phyloP scores from a whole-genome alignment of 2,113 vertebrate genomes.

The zebrafish (Danio rerio) region GRCz12tu NC_133186.1:27822501-27823000 shows the following conservation, averaged over 20 bases:
- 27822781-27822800: background rate
- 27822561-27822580: conserved; percentile 85
- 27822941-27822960: background rate
- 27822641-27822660: conserved; percentile 76
- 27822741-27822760: background rate
- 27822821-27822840: background rate
- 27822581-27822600: conserved; percentile 83
- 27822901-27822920: background rate
- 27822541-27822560: conserved; percentile 31
- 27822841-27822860: background rate
- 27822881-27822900: background rate
- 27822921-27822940: background rate
- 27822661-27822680: conserved; percentile 52
- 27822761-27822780: background rate
- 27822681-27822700: background rate
- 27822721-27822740: background rate
- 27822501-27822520: background rate
- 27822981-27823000: conserved; percentile 4
- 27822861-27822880: background rate
- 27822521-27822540: background rate
- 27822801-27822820: background rate
- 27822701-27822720: conserved; percentile 3
- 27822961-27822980: background rate
- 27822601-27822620: conserved; percentile 76
- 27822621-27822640: conserved; percentile 73